These are phyloP conservation scores for Camptogramma bilineatum DNA, from an alignment of 2,888 invertebrate species.

Conservation along the genomic window DNA sequence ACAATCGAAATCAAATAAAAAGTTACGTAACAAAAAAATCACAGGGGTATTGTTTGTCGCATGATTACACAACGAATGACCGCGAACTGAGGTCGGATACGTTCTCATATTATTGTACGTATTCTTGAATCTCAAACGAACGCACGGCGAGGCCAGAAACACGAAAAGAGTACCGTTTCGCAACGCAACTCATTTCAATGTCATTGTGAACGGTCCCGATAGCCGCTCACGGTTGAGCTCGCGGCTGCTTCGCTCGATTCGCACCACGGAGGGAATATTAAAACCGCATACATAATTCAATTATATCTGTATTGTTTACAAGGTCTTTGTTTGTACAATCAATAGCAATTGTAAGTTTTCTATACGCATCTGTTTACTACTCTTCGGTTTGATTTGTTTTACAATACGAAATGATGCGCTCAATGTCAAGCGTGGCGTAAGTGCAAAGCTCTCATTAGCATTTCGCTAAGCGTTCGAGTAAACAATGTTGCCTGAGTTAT, in stretches of 20 bases:
- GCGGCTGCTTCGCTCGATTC: constrained; percentile 38
- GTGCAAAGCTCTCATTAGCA: constrained; percentile 52
- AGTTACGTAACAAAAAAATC: constrained; percentile 61
- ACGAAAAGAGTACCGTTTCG: constrained; percentile 83
- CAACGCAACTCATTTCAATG: constrained; percentile 79
- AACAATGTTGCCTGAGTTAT: constrained; percentile 30
- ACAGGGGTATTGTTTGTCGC: constrained; percentile 77
- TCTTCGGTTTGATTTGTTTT: constrained; percentile 26
- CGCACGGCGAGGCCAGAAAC: constrained; percentile 69
- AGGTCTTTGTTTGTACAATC: constrained; percentile 23
- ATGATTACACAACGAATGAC: constrained; percentile 78
- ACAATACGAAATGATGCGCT: constrained; percentile 47
- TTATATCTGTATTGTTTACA: constrained; percentile 25
- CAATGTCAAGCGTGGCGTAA: constrained; percentile 59
- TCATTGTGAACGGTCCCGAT: constrained; percentile 71
- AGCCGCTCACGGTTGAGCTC: constrained; percentile 45
- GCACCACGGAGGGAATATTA: constrained; percentile 30
- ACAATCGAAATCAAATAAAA: constrained; percentile 55
- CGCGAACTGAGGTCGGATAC: constrained; percentile 82
- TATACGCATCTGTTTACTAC: constrained; percentile 16
- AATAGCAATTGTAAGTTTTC: constrained; percentile 11
- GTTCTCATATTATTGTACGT: constrained; percentile 84
- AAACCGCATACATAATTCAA: constrained; percentile 33
- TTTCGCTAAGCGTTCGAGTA: constrained; percentile 48
- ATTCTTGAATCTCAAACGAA: constrained; percentile 80